phyloP scores from a whole-genome alignment of 64 coral and sea anemone species.

The Montipora sp. region DNA sequence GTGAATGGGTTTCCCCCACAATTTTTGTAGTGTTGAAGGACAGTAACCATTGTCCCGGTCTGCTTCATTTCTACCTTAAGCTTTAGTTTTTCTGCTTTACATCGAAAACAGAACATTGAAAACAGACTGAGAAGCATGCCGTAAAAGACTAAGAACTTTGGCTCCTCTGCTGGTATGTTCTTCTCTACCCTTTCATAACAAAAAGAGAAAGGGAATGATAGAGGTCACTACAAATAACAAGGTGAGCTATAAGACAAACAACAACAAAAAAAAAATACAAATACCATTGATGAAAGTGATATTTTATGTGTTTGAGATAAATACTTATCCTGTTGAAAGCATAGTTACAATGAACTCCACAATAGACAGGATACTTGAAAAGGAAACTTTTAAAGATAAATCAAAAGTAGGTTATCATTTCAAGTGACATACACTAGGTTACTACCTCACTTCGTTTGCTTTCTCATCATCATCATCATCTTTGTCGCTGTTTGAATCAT shows the following conservation, averaged over 20 bases:
- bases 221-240: neutral
- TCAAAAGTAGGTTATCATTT: neutral
- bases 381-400: neutral
- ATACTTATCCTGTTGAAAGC: too few species aligned
- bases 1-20: neutral
- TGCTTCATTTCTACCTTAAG: slow-evolving; percentile 17
- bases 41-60: slow-evolving; percentile 54
- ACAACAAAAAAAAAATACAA: neutral
- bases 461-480: neutral
- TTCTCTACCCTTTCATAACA: slow-evolving; percentile 37
- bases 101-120: slow-evolving; percentile 57
- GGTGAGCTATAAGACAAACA: neutral
- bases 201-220: neutral
- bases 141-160: slow-evolving; percentile 67
- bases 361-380: neutral
- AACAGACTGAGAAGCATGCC: slow-evolving; percentile 46
- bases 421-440: neutral
- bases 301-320: too few species aligned
- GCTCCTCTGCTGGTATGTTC: slow-evolving; percentile 34
- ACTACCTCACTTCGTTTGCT: neutral
- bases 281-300: too few species aligned
- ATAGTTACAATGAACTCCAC: too few species aligned
- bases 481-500: neutral
- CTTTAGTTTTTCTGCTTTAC: neutral
- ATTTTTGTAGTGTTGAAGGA: slow-evolving; percentile 27